A percentile compares a stretch with the other conserved stretches of the same genome.
Conservation (phyloP, 2,888 invertebrate genomes). For the Acholoe squamosa region DNA sequence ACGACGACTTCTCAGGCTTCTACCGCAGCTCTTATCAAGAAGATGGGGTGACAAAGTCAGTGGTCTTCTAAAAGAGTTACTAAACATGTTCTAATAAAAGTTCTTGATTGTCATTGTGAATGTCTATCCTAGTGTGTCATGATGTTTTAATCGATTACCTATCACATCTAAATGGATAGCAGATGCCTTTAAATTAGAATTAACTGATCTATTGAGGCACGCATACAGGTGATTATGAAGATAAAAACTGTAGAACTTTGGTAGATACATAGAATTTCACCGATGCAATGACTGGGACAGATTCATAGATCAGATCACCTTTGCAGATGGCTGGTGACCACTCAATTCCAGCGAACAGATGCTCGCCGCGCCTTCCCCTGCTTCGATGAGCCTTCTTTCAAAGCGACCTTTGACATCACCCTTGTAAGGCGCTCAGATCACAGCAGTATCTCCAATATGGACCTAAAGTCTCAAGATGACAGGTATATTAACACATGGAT, state of each 20-base stretch:
- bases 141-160: too few species aligned
- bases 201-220: too few species aligned
- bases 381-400: constrained; percentile 62
- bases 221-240: too few species aligned
- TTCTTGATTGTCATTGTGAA: too few species aligned
- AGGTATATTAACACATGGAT: neutral
- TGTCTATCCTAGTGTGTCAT: too few species aligned
- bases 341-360: constrained; percentile 60
- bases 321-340: constrained; percentile 47
- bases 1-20: constrained; percentile 51
- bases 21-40: constrained; percentile 49
- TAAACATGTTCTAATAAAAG: too few species aligned
- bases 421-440: constrained; percentile 9
- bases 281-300: too few species aligned
- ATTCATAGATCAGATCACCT: neutral
- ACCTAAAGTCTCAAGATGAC: neutral
- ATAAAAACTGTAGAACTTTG: too few species aligned
- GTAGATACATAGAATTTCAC: too few species aligned
- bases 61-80: too few species aligned
- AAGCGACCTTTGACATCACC: constrained; percentile 57
- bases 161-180: too few species aligned
- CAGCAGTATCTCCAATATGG: constrained; percentile 57
- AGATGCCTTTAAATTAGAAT: too few species aligned
- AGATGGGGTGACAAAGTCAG: constrained; percentile 22
- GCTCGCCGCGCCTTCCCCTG: constrained; percentile 63